These are phyloP conservation scores for Epinotia ramella DNA, from an alignment of 2,888 invertebrate genomes.

Conservation along the genomic window DNA sequence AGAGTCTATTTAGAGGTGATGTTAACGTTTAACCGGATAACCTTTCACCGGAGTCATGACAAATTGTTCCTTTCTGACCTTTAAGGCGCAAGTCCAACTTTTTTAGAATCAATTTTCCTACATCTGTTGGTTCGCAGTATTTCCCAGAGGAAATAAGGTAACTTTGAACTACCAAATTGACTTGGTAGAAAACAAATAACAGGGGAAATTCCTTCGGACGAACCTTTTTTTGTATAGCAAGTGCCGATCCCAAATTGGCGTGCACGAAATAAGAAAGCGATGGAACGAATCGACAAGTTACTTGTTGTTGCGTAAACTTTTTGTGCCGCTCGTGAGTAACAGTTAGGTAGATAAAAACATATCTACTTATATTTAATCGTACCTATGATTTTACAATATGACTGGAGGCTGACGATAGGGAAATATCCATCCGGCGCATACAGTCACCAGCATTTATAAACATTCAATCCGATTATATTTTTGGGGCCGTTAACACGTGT, in stretches of 20 bases:
- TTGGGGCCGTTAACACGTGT: no score
- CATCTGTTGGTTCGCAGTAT: constrained; percentile 43
- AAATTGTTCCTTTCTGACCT: constrained; percentile 14
- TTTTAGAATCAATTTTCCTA: constrained; percentile 50
- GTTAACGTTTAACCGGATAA: constrained; percentile 7
- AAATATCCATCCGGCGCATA: no score
- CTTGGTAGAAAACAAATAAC: constrained; percentile 50
- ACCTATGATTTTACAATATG: no score
- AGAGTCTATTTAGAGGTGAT: background rate
- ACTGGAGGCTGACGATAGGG: no score
- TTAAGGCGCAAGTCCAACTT: constrained; percentile 28
- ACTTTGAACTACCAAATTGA: constrained; percentile 54
- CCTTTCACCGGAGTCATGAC: background rate
- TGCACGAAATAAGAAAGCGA: constrained; percentile 15
- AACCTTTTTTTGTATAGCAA: constrained; percentile 41
- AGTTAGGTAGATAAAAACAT: background rate
- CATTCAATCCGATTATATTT: no score
- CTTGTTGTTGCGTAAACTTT: constrained; percentile 6
- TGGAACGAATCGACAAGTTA: background rate
- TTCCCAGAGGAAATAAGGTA: constrained; percentile 53
- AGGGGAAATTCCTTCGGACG: constrained; percentile 37
- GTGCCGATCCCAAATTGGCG: constrained; percentile 34
- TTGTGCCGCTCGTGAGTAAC: background rate
- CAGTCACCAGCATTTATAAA: no score
- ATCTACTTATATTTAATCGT: no score